A percentile compares a stretch with the other conserved stretches of the same genome.
Conservation (phyloP, 1,140 invertebrate species). For the Procambarus virginalis region DNA sequence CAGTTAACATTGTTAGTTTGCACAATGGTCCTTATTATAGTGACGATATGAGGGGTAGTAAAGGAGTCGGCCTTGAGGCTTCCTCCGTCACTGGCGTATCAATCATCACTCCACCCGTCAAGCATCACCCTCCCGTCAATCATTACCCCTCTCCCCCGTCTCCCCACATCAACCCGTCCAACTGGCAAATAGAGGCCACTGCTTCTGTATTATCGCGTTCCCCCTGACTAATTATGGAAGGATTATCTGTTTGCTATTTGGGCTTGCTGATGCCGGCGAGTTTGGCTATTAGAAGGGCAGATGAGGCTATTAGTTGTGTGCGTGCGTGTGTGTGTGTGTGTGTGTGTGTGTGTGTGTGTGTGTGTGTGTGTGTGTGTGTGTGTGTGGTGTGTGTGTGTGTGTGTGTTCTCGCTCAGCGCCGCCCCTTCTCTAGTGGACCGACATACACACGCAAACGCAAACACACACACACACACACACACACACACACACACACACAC, state of each 20-base stretch:
- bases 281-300: not conserved
- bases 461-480: not conserved
- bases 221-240: not conserved
- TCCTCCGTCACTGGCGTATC: no score
- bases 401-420: no score
- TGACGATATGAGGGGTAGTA: no score
- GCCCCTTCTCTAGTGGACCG: no score
- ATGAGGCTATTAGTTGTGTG: not conserved
- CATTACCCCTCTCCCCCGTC: not conserved
- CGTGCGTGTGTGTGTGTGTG: no score
- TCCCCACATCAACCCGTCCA: not conserved
- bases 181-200: not conserved
- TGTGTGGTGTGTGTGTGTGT: no score
- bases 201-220: not conserved
- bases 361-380: no score
- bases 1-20: no score
- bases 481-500: not conserved
- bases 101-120: no score
- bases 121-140: not conserved
- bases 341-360: no score
- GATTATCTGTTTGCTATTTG: slow-evolving; percentile 1
- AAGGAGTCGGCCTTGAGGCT: no score
- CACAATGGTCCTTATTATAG: no score
- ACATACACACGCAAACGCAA: not conserved
- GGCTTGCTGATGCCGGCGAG: not conserved